Evolutionary conservation across 2,113 vertebrate species (phyloP), one percentile per base, ranked within the genome.

Genomic region (Saguinus imperator): DNA sequence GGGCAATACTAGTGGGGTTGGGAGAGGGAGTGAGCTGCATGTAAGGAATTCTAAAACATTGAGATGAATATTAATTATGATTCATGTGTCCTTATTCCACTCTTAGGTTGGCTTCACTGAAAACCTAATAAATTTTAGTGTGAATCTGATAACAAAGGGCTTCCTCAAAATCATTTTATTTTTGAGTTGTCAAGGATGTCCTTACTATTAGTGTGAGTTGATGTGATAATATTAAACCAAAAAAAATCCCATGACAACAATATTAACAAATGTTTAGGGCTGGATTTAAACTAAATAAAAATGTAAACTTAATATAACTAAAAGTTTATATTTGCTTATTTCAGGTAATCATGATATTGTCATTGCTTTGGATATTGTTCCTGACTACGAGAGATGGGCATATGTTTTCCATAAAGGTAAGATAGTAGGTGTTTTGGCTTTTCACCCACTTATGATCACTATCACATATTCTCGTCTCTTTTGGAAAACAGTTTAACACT

Each of bases 1-100:
- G 9, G 0, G 2, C 29, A 0, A 1, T 27, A 6, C 37, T 14
- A 16, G 2, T 3, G 43, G 16, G 17, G 1, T 1, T 12, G 9
- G 1, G 9, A 13, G 27, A 43, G 43, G 13, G 35, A 83, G 4
- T 88, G 0, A 57, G 6, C 43, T 73, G 3, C 77, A 32, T 7
- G 50, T 18, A 27, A 77, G 11, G 35, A 52, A 68, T 70, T n/a
- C 20, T 81, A n/a, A 93, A 81, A 68, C 37, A 29, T 2, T 57
- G 20, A 90, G 13, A 35, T 0, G 1, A 75, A 8, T 48, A 18
- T 70, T 66, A 48, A 58, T 48, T 89, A 50, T 45, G 11, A 13
- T 50, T 80, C 1, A 57, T 55, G 50, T 81, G 7, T 76, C 6
- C 43, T 87, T 95, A 57, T 68, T 85, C 8, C 12, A 32, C 52